phyloP scores from a whole-genome alignment of 2,113 vertebrate species.

The Thryonomys swinderianus region DNA sequence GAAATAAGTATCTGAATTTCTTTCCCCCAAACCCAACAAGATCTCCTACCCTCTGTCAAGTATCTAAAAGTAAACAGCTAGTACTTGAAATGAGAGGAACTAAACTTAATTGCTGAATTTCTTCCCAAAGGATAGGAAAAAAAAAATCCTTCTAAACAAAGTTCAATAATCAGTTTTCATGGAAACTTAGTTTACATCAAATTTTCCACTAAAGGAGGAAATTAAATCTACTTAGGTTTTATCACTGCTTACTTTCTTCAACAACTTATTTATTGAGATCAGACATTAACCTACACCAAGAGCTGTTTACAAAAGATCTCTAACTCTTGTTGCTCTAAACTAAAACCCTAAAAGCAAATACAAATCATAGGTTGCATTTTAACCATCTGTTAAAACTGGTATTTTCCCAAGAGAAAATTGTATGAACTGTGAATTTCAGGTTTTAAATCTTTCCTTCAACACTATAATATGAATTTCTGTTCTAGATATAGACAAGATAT shows the following conservation, averaged over 20 bases:
- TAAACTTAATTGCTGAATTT: not conserved
- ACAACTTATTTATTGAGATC: not conserved
- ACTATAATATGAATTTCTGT: not conserved
- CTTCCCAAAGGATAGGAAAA: not conserved
- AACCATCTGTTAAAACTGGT: constrained; percentile 2
- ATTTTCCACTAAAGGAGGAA: not conserved
- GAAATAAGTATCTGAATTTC: not conserved
- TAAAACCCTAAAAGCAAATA: not conserved
- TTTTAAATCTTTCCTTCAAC: not conserved
- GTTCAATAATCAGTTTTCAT: not conserved
- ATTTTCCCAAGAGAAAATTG: not conserved
- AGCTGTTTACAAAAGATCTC: not conserved
- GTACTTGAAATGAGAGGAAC: not conserved
- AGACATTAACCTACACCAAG: not conserved
- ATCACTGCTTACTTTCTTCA: not conserved
- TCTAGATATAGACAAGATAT: not conserved
- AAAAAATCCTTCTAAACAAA: not conserved
- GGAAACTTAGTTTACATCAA: not conserved
- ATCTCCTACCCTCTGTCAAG: not conserved
- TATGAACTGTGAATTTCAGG: not conserved
- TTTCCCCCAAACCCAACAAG: not conserved
- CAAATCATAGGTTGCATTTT: not conserved
- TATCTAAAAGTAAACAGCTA: constrained; percentile 37
- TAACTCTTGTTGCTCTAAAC: not conserved
- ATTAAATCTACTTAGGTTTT: not conserved